Percentiles rank a stretch among this genome's conserved stretches.
Conservation (phyloP, 92 coral and sea anemone genomes). For the Parazoanthus swiftii region DNA sequence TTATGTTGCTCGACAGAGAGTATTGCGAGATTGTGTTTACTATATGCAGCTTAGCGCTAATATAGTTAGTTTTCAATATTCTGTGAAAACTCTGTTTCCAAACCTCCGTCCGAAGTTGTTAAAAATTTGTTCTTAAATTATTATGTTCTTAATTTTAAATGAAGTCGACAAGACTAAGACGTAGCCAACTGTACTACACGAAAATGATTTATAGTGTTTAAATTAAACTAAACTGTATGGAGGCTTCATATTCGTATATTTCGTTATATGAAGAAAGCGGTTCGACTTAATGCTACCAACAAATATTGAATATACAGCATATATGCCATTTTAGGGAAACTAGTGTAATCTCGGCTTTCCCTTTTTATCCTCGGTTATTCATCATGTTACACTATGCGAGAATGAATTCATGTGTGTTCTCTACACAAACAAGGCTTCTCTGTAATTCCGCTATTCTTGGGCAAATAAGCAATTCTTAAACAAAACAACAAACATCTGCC, state of each 20-base stretch:
- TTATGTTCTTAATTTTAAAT: too few species aligned
- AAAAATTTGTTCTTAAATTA: too few species aligned
- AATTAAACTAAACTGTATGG: background rate
- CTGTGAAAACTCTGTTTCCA: too few species aligned
- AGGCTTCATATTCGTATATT: background rate
- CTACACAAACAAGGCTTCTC: background rate
- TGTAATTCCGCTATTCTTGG: background rate
- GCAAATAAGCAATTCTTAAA: background rate
- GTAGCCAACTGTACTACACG: background rate
- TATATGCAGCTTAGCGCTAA: too few species aligned
- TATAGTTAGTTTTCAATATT: too few species aligned
- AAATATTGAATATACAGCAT: too few species aligned
- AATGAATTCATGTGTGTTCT: background rate
- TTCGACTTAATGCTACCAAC: background rate
- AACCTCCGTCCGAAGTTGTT: too few species aligned
- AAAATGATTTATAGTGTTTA: background rate
- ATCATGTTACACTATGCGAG: background rate
- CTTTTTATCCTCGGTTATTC: background rate
- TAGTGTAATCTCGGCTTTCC: too few species aligned
- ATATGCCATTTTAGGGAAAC: background rate
- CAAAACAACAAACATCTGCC: conserved; percentile 27
- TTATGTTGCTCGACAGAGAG: too few species aligned
- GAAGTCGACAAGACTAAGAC: too few species aligned
- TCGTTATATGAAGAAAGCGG: too few species aligned
- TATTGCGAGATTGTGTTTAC: too few species aligned